These are phyloP conservation scores for Nasonovia ribisnigri DNA, from an alignment of 2,888 invertebrate genomes.

Conservation along the genomic window DNA sequence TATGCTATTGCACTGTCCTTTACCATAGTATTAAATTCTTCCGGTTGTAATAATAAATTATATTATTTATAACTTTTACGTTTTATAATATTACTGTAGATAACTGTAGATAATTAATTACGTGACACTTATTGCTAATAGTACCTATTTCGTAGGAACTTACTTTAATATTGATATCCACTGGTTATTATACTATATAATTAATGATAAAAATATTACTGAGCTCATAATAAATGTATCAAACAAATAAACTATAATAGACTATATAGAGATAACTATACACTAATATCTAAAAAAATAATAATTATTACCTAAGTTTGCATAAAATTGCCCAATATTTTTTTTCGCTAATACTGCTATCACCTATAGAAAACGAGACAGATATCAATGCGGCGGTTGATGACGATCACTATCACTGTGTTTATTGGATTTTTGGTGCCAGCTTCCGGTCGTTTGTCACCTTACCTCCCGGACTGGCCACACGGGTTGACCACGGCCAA, in stretches of 20 bases:
- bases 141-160: background rate
- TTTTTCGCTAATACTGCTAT: background rate
- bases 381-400: background rate
- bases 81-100: no score
- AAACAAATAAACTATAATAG: background rate
- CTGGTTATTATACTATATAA: background rate
- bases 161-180: background rate
- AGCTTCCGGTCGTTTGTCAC: background rate
- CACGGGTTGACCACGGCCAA: background rate
- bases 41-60: background rate
- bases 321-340: background rate
- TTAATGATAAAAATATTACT: background rate
- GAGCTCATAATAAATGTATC: background rate
- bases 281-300: no score
- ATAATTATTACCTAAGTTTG: background rate
- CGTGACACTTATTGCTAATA: background rate
- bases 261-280: background rate
- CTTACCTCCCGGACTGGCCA: background rate
- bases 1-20: background rate
- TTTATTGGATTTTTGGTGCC: background rate
- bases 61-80: background rate
- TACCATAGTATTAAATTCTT: background rate
- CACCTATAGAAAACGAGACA: background rate
- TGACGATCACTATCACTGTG: background rate
- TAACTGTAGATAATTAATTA: background rate